These are phyloP conservation scores for Apogon hyalosoma DNA, from an alignment of 2,797 vertebrate genomes.

Conservation along the genomic window DNA sequence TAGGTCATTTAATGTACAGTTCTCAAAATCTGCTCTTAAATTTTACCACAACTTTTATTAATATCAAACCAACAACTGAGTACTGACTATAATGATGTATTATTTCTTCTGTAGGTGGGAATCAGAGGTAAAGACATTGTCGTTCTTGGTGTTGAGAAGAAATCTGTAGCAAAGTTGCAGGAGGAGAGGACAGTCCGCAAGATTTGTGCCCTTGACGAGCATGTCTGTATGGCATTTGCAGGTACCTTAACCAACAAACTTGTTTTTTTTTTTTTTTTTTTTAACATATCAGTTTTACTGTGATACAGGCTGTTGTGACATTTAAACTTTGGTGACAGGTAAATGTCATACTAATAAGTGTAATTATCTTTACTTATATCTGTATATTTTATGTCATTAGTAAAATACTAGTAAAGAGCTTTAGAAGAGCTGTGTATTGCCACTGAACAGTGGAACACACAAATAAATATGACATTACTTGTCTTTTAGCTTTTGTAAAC, in stretches of 20 bases:
- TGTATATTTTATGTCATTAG: no score
- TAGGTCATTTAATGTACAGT: not conserved
- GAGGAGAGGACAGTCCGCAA: conserved; percentile 89
- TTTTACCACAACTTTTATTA: no score
- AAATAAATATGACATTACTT: no score
- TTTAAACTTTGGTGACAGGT: no score
- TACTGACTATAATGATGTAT: not conserved
- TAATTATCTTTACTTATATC: no score
- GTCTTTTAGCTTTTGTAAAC: no score
- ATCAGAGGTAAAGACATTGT: conserved; percentile 90
- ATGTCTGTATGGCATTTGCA: conserved; percentile 90
- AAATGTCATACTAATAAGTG: no score
- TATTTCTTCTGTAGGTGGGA: conserved; percentile 77
- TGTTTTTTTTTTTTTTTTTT: not conserved
- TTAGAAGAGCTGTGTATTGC: no score
- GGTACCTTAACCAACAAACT: conserved; percentile 64
- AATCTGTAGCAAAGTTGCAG: conserved; percentile 88
- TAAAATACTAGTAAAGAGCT: no score
- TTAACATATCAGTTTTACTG: no score
- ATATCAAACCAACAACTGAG: not conserved
- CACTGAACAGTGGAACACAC: no score
- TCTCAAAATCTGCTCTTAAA: not conserved
- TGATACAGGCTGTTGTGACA: no score
- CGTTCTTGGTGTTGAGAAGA: conserved; percentile 88
- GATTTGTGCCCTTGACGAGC: conserved; percentile 87